phyloP scores from a whole-genome alignment of 2,888 invertebrate species.

The Cerceris ruficornis region DNA sequence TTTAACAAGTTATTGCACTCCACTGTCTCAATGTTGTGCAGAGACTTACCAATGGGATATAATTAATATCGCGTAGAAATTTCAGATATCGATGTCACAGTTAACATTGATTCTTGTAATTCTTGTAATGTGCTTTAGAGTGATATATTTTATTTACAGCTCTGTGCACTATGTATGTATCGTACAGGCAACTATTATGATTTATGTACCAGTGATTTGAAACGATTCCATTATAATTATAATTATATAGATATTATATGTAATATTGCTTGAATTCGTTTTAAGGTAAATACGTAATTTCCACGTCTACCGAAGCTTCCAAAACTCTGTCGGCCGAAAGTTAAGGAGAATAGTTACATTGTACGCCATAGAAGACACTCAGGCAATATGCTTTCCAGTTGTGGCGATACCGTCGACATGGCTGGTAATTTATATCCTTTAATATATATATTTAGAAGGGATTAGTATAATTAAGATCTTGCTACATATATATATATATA shows the following conservation, averaged over 20 bases:
- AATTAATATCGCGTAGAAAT: no score
- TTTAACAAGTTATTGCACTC: slow-evolving; percentile 23
- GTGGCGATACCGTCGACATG: slow-evolving; percentile 73
- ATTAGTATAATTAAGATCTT: neutral
- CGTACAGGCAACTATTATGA: neutral
- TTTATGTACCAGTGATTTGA: neutral
- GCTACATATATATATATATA: slow-evolving; percentile 6
- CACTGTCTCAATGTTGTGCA: slow-evolving; percentile 22
- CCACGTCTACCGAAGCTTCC: slow-evolving; percentile 13
- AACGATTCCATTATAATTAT: neutral
- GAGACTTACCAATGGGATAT: neutral
- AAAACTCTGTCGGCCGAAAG: slow-evolving; percentile 8
- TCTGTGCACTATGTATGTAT: neutral
- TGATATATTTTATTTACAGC: neutral
- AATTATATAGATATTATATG: no score
- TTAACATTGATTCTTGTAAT: neutral
- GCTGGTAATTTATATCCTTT: slow-evolving; percentile 66
- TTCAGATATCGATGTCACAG: no score
- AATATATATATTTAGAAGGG: neutral
- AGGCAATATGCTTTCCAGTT: slow-evolving; percentile 75
- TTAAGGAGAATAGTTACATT: slow-evolving; percentile 9
- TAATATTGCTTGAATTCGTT: no score
- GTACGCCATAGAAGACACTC: slow-evolving; percentile 7
- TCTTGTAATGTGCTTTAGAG: neutral
- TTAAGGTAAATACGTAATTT: slow-evolving; percentile 26